Evolutionary conservation across 2,888 invertebrate species (phyloP).

Genomic region (Isotomurus palustris): DNA sequence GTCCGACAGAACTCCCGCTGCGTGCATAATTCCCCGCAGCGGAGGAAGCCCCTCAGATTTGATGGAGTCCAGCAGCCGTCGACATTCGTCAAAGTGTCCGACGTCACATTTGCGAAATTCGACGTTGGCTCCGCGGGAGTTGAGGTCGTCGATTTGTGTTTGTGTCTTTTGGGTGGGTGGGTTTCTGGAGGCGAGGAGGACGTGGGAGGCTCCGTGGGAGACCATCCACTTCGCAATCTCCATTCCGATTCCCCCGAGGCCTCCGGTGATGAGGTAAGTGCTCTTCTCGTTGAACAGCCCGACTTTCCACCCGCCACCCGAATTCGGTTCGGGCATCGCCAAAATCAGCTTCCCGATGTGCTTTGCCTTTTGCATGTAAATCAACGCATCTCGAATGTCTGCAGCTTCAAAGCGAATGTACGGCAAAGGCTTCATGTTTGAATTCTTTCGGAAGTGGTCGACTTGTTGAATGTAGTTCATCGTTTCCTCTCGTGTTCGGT

Average conservation of each 20-base stretch:
- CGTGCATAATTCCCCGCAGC: conserved; percentile 8
- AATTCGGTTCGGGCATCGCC: conserved; percentile 1
- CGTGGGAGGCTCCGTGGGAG: conserved; percentile 20
- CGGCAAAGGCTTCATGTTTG: conserved; percentile 11
- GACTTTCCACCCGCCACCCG: conserved; percentile 1
- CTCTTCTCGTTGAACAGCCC: conserved; percentile 19
- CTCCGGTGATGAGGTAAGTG: conserved; percentile 33
- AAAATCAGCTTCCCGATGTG: conserved; percentile 19
- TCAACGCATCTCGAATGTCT: conserved; percentile 21
- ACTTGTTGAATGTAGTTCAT: too few species aligned
- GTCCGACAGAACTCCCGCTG: conserved; percentile 9
- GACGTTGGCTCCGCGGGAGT: background rate
- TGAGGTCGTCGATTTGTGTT: background rate
- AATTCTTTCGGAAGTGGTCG: too few species aligned
- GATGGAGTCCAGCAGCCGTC: background rate
- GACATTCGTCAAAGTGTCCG: background rate
- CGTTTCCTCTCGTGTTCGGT: conserved; percentile 3
- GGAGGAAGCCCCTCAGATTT: background rate
- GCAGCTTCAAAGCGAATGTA: conserved; percentile 22
- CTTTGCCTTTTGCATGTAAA: conserved; percentile 20
- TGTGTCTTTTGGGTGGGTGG: background rate
- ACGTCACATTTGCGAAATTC: background rate
- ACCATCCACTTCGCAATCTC: conserved; percentile 32
- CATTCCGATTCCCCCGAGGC: conserved; percentile 33
- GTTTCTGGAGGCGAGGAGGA: background rate